Conservation (phyloP, 30 jellyfish, hydroid and myxozoan species). For the Aurelia sp. region DNA sequence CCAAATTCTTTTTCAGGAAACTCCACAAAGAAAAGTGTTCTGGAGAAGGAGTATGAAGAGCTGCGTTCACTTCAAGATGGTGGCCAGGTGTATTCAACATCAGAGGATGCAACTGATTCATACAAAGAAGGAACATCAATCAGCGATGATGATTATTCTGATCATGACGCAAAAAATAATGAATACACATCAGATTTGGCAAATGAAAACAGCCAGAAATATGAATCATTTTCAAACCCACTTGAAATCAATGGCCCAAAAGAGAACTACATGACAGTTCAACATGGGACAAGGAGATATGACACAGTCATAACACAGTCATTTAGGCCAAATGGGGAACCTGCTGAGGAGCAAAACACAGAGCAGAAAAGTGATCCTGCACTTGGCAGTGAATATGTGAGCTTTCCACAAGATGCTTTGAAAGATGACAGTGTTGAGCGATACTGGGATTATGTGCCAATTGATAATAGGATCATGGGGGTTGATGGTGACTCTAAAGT, state of each 20-base stretch:
- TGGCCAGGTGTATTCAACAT: neutral
- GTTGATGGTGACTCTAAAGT: neutral
- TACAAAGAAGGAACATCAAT: conserved; percentile 20
- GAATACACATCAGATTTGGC: conserved; percentile 14
- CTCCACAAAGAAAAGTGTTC: conserved; percentile 42
- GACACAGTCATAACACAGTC: conserved; percentile 68
- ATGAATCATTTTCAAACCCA: conserved; percentile 22
- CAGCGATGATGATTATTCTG: neutral
- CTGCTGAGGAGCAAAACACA: neutral
- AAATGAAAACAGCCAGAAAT: conserved; percentile 13
- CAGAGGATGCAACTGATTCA: conserved; percentile 10
- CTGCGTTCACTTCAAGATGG: neutral
- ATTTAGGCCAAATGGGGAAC: conserved; percentile 30
- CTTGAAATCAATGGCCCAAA: conserved; percentile 42
- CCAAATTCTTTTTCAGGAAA: conserved; percentile 17
- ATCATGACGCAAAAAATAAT: neutral
- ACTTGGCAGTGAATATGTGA: conserved; percentile 68
- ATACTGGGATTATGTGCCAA: conserved; percentile 73
- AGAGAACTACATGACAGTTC: conserved; percentile 49
- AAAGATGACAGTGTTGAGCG: conserved; percentile 33
- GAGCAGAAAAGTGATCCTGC: conserved; percentile 52
- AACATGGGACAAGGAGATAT: conserved; percentile 40
- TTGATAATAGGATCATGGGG: conserved; percentile 28
- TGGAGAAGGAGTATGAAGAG: conserved; percentile 2
- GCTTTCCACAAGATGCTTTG: conserved; percentile 64